phyloP scores from a whole-genome alignment of 1,140 invertebrate species.

The Platyscapa corneri region DNA sequence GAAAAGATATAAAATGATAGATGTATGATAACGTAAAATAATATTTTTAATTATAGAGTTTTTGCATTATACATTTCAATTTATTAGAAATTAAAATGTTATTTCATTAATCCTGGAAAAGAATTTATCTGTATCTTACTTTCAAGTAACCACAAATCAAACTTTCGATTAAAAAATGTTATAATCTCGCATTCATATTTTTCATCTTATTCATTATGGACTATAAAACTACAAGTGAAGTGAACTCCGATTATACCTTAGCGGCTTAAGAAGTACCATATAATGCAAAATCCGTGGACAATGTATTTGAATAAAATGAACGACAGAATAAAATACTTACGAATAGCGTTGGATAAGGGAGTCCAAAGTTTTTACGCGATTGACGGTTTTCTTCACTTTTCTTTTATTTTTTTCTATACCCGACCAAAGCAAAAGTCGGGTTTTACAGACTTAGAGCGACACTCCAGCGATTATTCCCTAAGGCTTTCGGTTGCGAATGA shows the following conservation, averaged over 20 bases:
- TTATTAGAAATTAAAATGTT: no score
- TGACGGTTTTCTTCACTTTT: slow-evolving; percentile 14
- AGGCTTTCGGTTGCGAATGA: slow-evolving; percentile 43
- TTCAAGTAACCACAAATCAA: background rate
- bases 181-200: background rate
- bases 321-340: background rate
- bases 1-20: no score
- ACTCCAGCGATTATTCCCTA: slow-evolving; percentile 49
- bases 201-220: background rate
- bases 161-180: background rate
- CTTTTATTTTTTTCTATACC: background rate
- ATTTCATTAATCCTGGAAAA: no score
- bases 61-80: no score
- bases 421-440: slow-evolving; percentile 2
- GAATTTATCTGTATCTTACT: background rate
- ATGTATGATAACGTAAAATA: no score
- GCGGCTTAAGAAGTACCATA: slow-evolving; percentile 26
- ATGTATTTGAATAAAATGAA: slow-evolving; percentile 9
- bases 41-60: no score
- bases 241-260: slow-evolving; percentile 3
- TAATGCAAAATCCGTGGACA: slow-evolving; percentile 20
- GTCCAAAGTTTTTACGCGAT: slow-evolving; percentile 20
- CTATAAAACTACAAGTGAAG: background rate
- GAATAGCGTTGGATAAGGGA: background rate
- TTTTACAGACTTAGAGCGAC: background rate